phyloP scores from a whole-genome alignment of 2,888 invertebrate species.

The Coronaproctus castanopsis region DNA sequence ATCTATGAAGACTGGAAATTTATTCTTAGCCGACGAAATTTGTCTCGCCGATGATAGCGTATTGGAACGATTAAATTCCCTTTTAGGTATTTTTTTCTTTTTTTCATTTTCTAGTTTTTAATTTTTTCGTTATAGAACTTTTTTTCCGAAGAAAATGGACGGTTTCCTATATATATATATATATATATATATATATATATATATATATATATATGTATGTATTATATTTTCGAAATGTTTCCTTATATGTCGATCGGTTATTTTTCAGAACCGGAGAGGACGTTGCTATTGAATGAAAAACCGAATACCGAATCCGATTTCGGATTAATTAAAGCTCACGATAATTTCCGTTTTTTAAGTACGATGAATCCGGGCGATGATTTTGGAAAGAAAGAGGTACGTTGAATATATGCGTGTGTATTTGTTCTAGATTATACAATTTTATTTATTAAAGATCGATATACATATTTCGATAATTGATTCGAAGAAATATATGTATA shows the following conservation, averaged over 20 bases:
- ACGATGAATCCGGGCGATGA: constrained; percentile 99
- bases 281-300: constrained; percentile 76
- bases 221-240: too few relatives aligned
- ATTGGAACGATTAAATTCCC: constrained; percentile 85
- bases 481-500: too few relatives aligned
- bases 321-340: constrained; percentile 38
- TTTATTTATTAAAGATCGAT: too few relatives aligned
- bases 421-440: too few relatives aligned
- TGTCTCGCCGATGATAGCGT: constrained; percentile 97
- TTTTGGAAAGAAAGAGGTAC: constrained; percentile 89
- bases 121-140: constrained; percentile 8
- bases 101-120: not conserved
- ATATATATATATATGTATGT: too few relatives aligned
- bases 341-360: constrained; percentile 73
- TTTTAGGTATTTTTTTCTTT: constrained; percentile 36
- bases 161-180: constrained; percentile 5
- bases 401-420: too few relatives aligned
- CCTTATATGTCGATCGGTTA: too few relatives aligned
- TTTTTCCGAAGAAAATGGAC: not conserved
- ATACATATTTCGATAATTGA: too few relatives aligned
- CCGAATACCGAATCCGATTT: constrained; percentile 24
- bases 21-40: constrained; percentile 95
- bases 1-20: constrained; percentile 69
- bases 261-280: constrained; percentile 62
- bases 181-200: too few relatives aligned